Evolutionary conservation across 2,797 vertebrate genomes (phyloP).

Genomic region (Sardinella longiceps): DNA sequence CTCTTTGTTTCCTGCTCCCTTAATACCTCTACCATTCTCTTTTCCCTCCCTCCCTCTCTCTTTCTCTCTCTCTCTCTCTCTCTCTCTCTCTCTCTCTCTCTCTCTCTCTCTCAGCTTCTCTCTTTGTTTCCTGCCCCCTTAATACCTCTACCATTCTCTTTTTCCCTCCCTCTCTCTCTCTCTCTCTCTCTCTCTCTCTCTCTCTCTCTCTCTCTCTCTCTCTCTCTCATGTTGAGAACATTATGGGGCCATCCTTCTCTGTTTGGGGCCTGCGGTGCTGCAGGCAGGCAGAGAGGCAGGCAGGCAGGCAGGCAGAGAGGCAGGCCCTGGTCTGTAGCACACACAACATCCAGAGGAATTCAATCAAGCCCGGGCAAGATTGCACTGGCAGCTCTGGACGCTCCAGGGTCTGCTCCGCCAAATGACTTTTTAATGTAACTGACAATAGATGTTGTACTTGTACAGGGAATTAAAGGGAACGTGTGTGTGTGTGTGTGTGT

Average conservation of each 20-base stretch:
- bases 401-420: conserved; percentile 36
- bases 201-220: neutral
- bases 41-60: neutral
- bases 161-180: neutral
- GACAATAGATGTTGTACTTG: conserved; percentile 42
- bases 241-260: conserved; percentile 22
- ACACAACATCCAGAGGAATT: conserved; percentile 39
- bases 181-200: neutral
- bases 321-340: conserved; percentile 28
- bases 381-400: conserved; percentile 19
- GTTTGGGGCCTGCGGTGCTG: neutral
- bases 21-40: neutral
- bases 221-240: conserved; percentile 5
- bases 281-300: too few relatives aligned
- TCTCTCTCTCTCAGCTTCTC: neutral
- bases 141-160: neutral
- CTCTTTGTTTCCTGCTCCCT: neutral
- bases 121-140: neutral
- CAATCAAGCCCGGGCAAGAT: conserved; percentile 43
- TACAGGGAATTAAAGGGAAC: conserved; percentile 35
- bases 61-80: neutral
- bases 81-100: neutral
- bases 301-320: too few relatives aligned
- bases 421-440: conserved; percentile 53
- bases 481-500: neutral